Conservation (phyloP, 37 sponge, comb jelly and placozoan species). For the Halichondria panicea region DNA sequence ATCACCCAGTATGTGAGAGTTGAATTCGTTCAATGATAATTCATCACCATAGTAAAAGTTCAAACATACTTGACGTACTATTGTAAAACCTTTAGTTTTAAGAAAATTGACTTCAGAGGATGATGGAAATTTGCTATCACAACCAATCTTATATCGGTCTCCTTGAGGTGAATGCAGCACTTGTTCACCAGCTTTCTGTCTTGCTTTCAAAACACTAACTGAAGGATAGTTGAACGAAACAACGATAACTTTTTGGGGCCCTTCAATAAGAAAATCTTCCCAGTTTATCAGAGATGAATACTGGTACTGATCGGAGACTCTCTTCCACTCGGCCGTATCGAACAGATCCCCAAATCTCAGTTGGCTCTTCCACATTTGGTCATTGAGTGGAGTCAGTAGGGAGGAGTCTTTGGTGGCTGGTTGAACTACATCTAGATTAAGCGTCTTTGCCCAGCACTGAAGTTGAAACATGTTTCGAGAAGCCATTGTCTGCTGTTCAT, state of each 20-base stretch:
- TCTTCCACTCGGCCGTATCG: conserved; percentile 27
- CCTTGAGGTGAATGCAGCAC: background rate
- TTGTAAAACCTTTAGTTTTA: conserved; percentile 11
- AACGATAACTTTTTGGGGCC: conserved; percentile 29
- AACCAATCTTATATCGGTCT: conserved; percentile 22
- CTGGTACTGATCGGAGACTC: background rate
- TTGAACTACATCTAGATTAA: conserved; percentile 20
- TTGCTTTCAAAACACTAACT: conserved; percentile 8
- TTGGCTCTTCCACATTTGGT: background rate
- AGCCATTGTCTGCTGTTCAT: conserved; percentile 41
- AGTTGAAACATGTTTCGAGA: conserved; percentile 41
- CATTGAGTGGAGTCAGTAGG: conserved; percentile 21
- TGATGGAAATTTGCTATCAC: conserved; percentile 16
- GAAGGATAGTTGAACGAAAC: conserved; percentile 19
- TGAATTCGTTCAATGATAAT: conserved; percentile 31
- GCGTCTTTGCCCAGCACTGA: conserved; percentile 46
- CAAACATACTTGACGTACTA: conserved; percentile 27
- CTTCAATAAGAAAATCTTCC: conserved; percentile 11
- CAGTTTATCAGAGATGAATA: conserved; percentile 27
- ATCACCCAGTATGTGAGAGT: conserved; percentile 15
- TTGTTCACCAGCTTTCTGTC: conserved; percentile 11
- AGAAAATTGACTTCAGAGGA: conserved; percentile 1
- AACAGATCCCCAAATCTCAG: conserved; percentile 39
- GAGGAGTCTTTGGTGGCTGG: conserved; percentile 23
- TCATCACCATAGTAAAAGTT: conserved; percentile 39